These are phyloP conservation scores for Hydrozoanthus tunicans DNA, from an alignment of 64 coral and sea anemone species.

Conservation along the genomic window DNA sequence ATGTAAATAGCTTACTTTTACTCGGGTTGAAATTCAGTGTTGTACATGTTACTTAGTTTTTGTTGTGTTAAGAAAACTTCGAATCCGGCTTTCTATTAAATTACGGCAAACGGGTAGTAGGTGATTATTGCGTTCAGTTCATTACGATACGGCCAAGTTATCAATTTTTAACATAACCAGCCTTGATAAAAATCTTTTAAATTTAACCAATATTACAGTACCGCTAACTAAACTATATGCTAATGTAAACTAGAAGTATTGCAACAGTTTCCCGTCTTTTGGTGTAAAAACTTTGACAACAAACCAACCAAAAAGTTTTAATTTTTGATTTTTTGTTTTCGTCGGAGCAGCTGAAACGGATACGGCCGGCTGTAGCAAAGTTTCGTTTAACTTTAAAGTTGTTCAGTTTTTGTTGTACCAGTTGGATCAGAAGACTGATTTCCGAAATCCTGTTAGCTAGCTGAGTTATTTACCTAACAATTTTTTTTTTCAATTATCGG, in stretches of 20 bases:
- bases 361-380: too few relatives aligned
- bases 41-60: background rate
- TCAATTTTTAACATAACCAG: background rate
- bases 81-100: conserved; percentile 1
- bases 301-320: too few relatives aligned
- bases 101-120: background rate
- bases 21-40: background rate
- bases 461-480: conserved; percentile 22
- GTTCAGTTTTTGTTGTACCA: background rate
- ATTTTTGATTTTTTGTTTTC: too few relatives aligned
- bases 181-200: background rate
- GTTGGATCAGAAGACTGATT: background rate
- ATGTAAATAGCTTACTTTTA: background rate
- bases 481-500: background rate
- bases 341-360: too few relatives aligned
- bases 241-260: background rate
- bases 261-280: background rate
- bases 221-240: background rate
- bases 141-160: background rate
- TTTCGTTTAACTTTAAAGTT: background rate
- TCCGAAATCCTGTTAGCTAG: background rate
- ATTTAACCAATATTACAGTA: background rate
- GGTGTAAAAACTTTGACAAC: too few relatives aligned
- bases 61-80: background rate
- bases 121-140: background rate